Conservation (phyloP, 2,113 vertebrate species). For the Strix aluco region DNA sequence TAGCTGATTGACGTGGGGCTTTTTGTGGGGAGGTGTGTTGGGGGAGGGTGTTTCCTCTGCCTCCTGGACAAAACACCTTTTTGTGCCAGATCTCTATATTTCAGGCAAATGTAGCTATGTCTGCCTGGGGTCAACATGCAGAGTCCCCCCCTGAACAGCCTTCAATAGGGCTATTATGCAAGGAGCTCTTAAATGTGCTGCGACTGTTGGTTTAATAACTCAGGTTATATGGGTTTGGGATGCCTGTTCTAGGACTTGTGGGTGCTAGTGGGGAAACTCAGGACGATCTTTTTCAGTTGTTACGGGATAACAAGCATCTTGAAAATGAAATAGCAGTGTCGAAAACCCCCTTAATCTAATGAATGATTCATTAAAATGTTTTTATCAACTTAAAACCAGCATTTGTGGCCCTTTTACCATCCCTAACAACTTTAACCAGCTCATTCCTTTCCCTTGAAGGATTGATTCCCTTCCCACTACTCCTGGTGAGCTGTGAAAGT, state of each 20-base stretch:
- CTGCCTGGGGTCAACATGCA: not conserved
- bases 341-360: not conserved
- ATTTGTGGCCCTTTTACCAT: not conserved
- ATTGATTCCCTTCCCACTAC: not conserved
- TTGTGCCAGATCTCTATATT: not conserved
- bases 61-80: not conserved
- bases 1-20: not conserved
- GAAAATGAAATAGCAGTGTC: not conserved
- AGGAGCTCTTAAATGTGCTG: not conserved
- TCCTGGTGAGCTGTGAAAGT: not conserved
- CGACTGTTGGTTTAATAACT: not conserved
- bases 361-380: not conserved
- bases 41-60: not conserved
- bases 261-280: not conserved
- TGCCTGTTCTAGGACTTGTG: not conserved
- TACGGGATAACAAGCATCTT: not conserved
- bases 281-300: not conserved
- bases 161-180: not conserved
- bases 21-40: not conserved
- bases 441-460: not conserved
- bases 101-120: not conserved
- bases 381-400: not conserved
- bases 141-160: not conserved
- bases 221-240: not conserved
- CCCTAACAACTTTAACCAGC: not conserved